Conservation (phyloP, 2,888 invertebrate species). For the Synanthedon tipuliformis region DNA sequence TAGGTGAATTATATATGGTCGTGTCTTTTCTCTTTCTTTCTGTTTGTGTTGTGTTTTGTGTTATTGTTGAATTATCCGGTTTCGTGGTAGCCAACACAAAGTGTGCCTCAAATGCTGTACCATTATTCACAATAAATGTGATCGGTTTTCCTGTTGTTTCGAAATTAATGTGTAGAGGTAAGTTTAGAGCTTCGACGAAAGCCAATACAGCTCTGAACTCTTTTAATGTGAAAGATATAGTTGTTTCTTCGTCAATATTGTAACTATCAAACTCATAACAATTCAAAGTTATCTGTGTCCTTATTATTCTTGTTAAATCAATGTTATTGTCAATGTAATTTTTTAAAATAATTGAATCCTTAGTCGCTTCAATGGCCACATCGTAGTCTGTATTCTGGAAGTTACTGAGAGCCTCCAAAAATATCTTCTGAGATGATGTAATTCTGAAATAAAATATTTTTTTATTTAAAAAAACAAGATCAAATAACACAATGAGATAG, state of each 20-base stretch:
- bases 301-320: conserved; percentile 76
- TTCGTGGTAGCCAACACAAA: conserved; percentile 85
- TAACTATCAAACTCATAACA: conserved; percentile 80
- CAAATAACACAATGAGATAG: neutral
- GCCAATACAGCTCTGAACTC: conserved; percentile 83
- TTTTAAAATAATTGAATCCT: conserved; percentile 74
- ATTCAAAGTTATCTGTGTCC: conserved; percentile 81
- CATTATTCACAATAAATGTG: conserved; percentile 79
- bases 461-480: neutral
- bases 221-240: conserved; percentile 87
- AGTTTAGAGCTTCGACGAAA: conserved; percentile 81
- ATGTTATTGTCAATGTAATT: conserved; percentile 80
- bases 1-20: conserved; percentile 23
- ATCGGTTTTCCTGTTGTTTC: conserved; percentile 83
- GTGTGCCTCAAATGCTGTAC: conserved; percentile 79
- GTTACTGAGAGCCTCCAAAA: conserved; percentile 80
- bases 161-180: conserved; percentile 79
- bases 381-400: conserved; percentile 86
- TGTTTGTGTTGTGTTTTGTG: conserved; percentile 44
- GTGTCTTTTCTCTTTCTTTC: conserved; percentile 37
- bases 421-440: conserved; percentile 72
- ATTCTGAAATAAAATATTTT: conserved; percentile 48
- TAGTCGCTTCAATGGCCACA: conserved; percentile 78
- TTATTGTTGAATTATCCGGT: conserved; percentile 56
- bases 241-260: conserved; percentile 72